Evolutionary conservation across 2,888 invertebrate genomes (phyloP).

Genomic region (Lissocephala sabroskyi): DNA sequence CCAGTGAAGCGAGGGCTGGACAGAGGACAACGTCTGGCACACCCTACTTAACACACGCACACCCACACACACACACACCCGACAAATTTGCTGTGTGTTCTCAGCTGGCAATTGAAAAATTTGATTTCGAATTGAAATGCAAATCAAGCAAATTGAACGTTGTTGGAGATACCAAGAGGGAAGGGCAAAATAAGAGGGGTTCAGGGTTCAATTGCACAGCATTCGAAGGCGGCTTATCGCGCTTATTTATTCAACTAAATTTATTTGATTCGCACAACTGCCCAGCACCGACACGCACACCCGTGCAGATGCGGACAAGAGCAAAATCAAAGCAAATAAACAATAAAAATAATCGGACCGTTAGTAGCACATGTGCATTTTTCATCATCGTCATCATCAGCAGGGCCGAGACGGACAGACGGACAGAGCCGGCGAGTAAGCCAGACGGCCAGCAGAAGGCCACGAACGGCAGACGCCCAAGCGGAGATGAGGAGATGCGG

Average conservation of each 20-base stretch:
- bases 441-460: too few species aligned
- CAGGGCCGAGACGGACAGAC: too few species aligned
- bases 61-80: conserved; percentile 9
- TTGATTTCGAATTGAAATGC: conserved; percentile 65
- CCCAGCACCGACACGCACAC: conserved; percentile 29
- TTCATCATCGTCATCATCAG: conserved; percentile 38
- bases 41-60: conserved; percentile 32
- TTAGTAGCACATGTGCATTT: conserved; percentile 62
- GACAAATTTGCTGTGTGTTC: conserved; percentile 21
- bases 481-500: too few species aligned
- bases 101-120: conserved; percentile 60
- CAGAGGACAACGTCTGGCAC: not conserved
- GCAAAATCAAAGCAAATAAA: conserved; percentile 60
- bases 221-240: conserved; percentile 49
- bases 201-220: conserved; percentile 49
- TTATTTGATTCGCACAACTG: conserved; percentile 65
- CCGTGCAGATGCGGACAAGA: conserved; percentile 13
- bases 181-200: too few species aligned
- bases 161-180: conserved; percentile 19
- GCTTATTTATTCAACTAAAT: conserved; percentile 66
- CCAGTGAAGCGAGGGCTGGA: too few species aligned
- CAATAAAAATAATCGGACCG: conserved; percentile 62
- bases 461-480: too few species aligned
- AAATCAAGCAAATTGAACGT: conserved; percentile 57
- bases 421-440: too few species aligned